Evolutionary conservation across 2,888 invertebrate genomes (phyloP).

Genomic region (Pediacus dermestoides): DNA sequence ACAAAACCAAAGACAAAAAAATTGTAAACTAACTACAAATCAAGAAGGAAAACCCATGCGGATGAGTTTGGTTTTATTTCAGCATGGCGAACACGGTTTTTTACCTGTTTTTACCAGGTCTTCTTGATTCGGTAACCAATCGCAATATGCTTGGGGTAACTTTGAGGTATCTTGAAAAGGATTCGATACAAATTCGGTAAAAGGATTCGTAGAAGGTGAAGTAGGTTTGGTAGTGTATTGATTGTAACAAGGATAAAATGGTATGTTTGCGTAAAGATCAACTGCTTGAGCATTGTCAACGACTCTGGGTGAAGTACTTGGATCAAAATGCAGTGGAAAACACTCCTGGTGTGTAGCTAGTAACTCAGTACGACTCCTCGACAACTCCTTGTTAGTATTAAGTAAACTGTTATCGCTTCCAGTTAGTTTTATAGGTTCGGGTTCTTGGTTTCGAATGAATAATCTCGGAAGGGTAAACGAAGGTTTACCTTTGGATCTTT

Average conservation of each 20-base stretch:
- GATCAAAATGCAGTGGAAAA: conserved; percentile 42
- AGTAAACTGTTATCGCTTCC: conserved; percentile 15
- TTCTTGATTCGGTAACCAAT: conserved; percentile 45
- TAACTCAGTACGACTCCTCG: conserved; percentile 38
- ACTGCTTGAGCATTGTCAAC: conserved; percentile 26
- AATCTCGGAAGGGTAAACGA: conserved; percentile 44
- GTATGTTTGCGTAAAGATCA: conserved; percentile 44
- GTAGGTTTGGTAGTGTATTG: conserved; percentile 21
- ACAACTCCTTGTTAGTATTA: conserved; percentile 29
- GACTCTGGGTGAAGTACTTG: conserved; percentile 12
- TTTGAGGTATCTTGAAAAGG: conserved; percentile 27
- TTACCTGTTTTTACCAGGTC: conserved; percentile 44
- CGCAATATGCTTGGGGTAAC: conserved; percentile 47
- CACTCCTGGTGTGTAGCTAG: conserved; percentile 37
- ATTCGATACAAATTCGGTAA: conserved; percentile 29
- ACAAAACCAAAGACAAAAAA: conserved; percentile 22
- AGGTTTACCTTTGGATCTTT: conserved; percentile 32
- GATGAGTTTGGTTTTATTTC: conserved; percentile 33
- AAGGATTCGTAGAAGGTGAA: conserved; percentile 18
- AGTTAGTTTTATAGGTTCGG: conserved; percentile 14
- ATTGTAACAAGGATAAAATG: conserved; percentile 45
- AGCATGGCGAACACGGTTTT: conserved; percentile 28
- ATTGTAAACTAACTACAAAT: conserved; percentile 39
- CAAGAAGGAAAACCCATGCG: conserved; percentile 42
- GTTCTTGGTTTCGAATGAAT: conserved; percentile 40